These are phyloP conservation scores for Oryzias woworae DNA, from an alignment of 2,113 vertebrate genomes.

Conservation along the genomic window DNA sequence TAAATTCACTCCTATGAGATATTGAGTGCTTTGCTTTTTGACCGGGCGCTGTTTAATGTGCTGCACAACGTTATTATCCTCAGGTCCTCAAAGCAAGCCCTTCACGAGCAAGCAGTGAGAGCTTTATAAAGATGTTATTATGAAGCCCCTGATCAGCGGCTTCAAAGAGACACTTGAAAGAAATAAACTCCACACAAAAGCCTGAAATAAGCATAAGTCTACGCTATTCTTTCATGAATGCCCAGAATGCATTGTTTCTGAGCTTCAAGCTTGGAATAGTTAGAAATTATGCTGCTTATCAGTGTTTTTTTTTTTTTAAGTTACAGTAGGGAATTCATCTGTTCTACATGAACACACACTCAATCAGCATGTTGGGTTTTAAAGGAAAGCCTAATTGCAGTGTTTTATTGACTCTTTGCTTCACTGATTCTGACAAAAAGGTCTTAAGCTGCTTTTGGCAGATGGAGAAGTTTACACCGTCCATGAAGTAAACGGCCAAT, in stretches of 20 bases:
- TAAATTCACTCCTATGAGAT: slow-evolving; percentile 76
- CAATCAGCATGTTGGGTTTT: slow-evolving; percentile 63
- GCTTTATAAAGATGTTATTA: slow-evolving; percentile 58
- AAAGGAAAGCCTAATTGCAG: slow-evolving; percentile 48
- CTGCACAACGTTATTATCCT: slow-evolving; percentile 58
- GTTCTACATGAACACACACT: slow-evolving; percentile 67
- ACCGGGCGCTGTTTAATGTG: slow-evolving; percentile 67
- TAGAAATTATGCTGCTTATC: slow-evolving; percentile 41
- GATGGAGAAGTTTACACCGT: slow-evolving; percentile 39
- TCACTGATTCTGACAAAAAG: slow-evolving; percentile 58
- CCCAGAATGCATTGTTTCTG: slow-evolving; percentile 30
- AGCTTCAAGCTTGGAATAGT: slow-evolving; percentile 19
- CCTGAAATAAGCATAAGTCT: slow-evolving; percentile 11
- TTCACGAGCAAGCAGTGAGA: slow-evolving; percentile 43
- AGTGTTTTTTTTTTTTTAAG: slow-evolving; percentile 35
- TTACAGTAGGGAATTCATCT: slow-evolving; percentile 30
- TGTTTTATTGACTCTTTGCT: slow-evolving; percentile 60
- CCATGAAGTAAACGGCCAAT: slow-evolving; percentile 39
- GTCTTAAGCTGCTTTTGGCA: slow-evolving; percentile 53
- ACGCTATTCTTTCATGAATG: slow-evolving; percentile 6
- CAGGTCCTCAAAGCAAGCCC: slow-evolving; percentile 45
- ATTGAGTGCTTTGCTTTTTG: slow-evolving; percentile 74
- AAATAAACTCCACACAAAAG: slow-evolving; percentile 34
- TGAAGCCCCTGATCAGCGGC: slow-evolving; percentile 50
- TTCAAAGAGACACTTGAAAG: slow-evolving; percentile 53